Base-by-base conservation (phyloP, 1,140 invertebrate species). In the Ostrea denselamellosa region DNA sequence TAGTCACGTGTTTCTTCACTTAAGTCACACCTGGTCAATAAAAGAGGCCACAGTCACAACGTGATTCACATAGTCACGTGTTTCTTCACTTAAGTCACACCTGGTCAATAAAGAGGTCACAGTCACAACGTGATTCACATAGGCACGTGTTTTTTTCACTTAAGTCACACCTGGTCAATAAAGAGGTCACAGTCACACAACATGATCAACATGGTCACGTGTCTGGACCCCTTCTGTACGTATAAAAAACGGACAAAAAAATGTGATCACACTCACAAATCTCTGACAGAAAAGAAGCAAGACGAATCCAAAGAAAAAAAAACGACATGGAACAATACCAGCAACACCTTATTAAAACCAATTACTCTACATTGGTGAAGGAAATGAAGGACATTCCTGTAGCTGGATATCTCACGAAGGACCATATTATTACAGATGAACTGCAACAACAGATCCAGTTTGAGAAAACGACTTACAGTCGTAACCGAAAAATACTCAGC, bases 341-440 rank as follows among this genome's bases (percentile, higher is more conserved):
- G 56, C 56, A 58, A 58, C 14, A 58, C 12, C 56, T 58, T 19
- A 58, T 58, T 12, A 58, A 58, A 58, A 17, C 56, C 56, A 71
- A 71, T 71, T 71, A 71, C n/a, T 83, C 81, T 8, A 83, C 81
- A 51, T 22, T 83, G 19, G 81, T 83, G 19, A 83, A 51, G 44
- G 25, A 83, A 22, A 83, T 83, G 81, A 83, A 51, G 34, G 44
- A 28, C 44, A 22, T 51, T n/a, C 34, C 81, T 8, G 81, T 83
- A 25, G 81, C 81, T 51, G 81, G 52, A 83, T 28, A 83, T 51
- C 52, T 83, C 19, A 51, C 7, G 19, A 28, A n/a, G 17, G 19
- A n/a, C 34, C 28, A 53, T 14, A 14, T 83, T n/a, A 83, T 83
- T 52, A 83, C 81, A 44, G 81, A 83, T 44, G 81, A 77, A 77